Evolutionary conservation across 2,888 invertebrate genomes (phyloP), one percentile per base, ranked within the genome.

Genomic region (Synanthedon myopaeformis): DNA sequence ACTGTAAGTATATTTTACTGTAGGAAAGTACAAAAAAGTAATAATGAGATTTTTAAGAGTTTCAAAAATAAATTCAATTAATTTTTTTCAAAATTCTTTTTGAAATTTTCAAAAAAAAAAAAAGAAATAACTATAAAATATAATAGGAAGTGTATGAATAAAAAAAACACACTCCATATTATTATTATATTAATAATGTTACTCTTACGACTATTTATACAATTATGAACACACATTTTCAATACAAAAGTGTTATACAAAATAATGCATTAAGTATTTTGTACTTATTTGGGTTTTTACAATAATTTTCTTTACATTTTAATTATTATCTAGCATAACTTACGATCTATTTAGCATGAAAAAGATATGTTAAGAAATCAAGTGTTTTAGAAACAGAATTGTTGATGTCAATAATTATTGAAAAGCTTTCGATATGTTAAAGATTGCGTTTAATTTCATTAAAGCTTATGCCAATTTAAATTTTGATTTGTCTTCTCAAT

Each of bases 311-410:
- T 51, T 59, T 57, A 56, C 57, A 55, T 55, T 45, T 55, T 56
- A 61, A 65, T 66, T 54, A 57, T 62, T 17, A 42, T n/a, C 14
- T 51, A 51, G 13, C n/a, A 23, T 42, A 54, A 64, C 51, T 53
- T 55, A 53, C 53, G 60, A 63, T 64, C 64, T 41, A 35, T 12
- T 42, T 69, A 79, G 80, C 66, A 76, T 82, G 82, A 82, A 82
- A 80, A 78, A 78, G 83, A 83, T 84, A 83, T 79, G 80, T 81
- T 66, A 66, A 72, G 14, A 13, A 45, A 76, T 74, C 12, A 72
- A 59, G 64, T 62, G 65, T 72, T 72, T 66, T 56, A 67, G 62
- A 63, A 66, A 68, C 61, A 64, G 62, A 53, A 55, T 62, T 59
- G 69, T 67, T 65, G 50, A 42, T 51, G 35, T 49, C 12, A 19